phyloP scores from a whole-genome alignment of 1,140 invertebrate species.

The Zaprionus gabonicus region DNA sequence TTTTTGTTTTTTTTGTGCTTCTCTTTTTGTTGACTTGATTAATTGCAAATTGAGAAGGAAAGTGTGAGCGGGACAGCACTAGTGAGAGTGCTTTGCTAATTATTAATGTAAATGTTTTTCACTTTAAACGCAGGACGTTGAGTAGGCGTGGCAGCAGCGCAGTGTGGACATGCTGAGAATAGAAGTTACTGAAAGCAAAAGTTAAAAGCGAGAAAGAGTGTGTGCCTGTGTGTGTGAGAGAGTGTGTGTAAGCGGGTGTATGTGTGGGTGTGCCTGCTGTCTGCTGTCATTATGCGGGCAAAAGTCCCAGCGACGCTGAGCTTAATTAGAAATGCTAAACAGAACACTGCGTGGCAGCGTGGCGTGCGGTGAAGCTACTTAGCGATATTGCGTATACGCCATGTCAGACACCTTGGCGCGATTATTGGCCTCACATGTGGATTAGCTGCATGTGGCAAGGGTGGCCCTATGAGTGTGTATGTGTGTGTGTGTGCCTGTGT shows the following conservation, averaged over 20 bases:
- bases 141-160: slow-evolving; percentile 28
- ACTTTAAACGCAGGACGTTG: slow-evolving; percentile 60
- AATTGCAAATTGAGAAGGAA: slow-evolving; percentile 70
- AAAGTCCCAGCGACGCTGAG: neutral
- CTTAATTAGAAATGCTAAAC: slow-evolving; percentile 80
- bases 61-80: slow-evolving; percentile 53
- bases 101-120: slow-evolving; percentile 84
- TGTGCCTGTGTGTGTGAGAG: slow-evolving; percentile 1
- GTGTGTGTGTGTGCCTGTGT: neutral
- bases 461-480: neutral
- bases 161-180: slow-evolving; percentile 48
- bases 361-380: slow-evolving; percentile 59
- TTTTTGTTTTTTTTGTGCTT: neutral
- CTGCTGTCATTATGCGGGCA: slow-evolving; percentile 66
- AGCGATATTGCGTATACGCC: slow-evolving; percentile 66
- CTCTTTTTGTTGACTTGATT: slow-evolving; percentile 55
- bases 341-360: slow-evolving; percentile 22
- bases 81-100: slow-evolving; percentile 62
- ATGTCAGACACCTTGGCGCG: slow-evolving; percentile 69
- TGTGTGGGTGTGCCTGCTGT: slow-evolving; percentile 32
- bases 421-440: slow-evolving; percentile 55
- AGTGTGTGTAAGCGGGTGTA: slow-evolving; percentile 10
- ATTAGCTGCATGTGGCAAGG: slow-evolving; percentile 26
- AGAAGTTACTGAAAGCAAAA: slow-evolving; percentile 55
- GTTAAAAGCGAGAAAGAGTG: neutral